phyloP scores from a whole-genome alignment of 1,140 invertebrate species.

The Anastatus disparis region DNA sequence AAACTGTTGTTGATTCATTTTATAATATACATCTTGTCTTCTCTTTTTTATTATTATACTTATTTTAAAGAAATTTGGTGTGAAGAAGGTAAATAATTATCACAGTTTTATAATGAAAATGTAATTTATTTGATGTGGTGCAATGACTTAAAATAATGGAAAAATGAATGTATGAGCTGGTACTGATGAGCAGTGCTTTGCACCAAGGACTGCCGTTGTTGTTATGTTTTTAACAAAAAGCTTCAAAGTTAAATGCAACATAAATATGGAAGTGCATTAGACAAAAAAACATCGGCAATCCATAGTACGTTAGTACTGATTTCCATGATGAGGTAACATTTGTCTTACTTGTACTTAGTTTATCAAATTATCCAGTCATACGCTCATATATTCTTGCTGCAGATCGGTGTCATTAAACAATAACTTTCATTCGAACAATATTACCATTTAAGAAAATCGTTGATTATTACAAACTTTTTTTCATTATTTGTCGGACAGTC shows the following conservation, averaged over 20 bases:
- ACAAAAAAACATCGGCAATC: constrained; percentile 53
- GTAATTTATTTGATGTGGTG: constrained; percentile 71
- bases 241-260: constrained; percentile 61
- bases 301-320: constrained; percentile 48
- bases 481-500: constrained; percentile 59
- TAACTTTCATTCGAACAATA: constrained; percentile 57
- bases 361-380: constrained; percentile 70
- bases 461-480: constrained; percentile 56
- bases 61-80: constrained; percentile 19
- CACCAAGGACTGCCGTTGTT: constrained; percentile 55
- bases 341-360: constrained; percentile 70
- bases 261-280: constrained; percentile 57
- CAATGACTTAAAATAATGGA: constrained; percentile 71
- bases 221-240: constrained; percentile 52
- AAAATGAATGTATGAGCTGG: constrained; percentile 69
- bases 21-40: constrained; percentile 20
- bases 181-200: constrained; percentile 63
- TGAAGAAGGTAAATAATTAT: constrained; percentile 33
- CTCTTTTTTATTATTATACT: constrained; percentile 6
- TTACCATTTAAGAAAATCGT: constrained; percentile 58
- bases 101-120: constrained; percentile 67
- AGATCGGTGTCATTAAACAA: constrained; percentile 53
- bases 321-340: constrained; percentile 70
- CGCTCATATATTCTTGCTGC: constrained; percentile 65
- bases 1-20: constrained; percentile 32